Percentiles rank a stretch among this genome's conserved stretches.
phyloP scores from a whole-genome alignment of 1,140 invertebrate species.

The Meloidogyne exigua region DNA sequence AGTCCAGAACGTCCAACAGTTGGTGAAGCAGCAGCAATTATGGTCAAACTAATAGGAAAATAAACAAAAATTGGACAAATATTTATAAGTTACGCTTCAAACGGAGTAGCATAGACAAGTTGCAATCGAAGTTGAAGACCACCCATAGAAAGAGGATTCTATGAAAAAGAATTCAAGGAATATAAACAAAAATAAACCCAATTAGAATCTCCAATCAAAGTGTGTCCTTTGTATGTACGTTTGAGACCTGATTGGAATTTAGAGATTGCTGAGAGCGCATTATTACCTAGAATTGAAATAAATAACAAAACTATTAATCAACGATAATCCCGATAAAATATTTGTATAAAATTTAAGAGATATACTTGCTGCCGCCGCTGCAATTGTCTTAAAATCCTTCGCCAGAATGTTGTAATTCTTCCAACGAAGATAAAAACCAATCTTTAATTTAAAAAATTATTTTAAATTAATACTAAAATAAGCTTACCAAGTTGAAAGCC shows the following conservation, averaged over 20 bases:
- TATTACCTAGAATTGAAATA: slow-evolving; percentile 22
- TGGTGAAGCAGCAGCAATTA: slow-evolving; percentile 31
- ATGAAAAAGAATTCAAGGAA: background rate
- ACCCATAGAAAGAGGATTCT: slow-evolving; percentile 41
- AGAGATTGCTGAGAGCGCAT: slow-evolving; percentile 32
- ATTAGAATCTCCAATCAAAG: slow-evolving; percentile 13
- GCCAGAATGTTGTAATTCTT: slow-evolving; percentile 33
- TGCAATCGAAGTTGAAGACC: slow-evolving; percentile 43
- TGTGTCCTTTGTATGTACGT: slow-evolving; percentile 17
- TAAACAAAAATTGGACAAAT: background rate
- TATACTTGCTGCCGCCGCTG: slow-evolving; percentile 34
- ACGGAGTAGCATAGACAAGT: slow-evolving; percentile 34
- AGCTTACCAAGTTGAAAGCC: slow-evolving; percentile 31
- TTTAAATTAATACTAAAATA: background rate
- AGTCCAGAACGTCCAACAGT: slow-evolving; percentile 43
- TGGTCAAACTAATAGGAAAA: slow-evolving; percentile 35
- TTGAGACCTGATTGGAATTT: slow-evolving; percentile 32
- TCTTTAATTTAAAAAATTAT: slow-evolving; percentile 1
- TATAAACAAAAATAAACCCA: slow-evolving; percentile 20
- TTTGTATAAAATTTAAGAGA: background rate
- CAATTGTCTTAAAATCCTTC: slow-evolving; percentile 42
- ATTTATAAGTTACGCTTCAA: slow-evolving; percentile 15
- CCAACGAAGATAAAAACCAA: slow-evolving; percentile 31
- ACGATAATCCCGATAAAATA: too few species aligned
- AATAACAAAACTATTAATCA: too few species aligned